These are phyloP conservation scores for Megaustenia siamemsis DNA, from an alignment of 2,888 invertebrate genomes.

Conservation along the genomic window DNA sequence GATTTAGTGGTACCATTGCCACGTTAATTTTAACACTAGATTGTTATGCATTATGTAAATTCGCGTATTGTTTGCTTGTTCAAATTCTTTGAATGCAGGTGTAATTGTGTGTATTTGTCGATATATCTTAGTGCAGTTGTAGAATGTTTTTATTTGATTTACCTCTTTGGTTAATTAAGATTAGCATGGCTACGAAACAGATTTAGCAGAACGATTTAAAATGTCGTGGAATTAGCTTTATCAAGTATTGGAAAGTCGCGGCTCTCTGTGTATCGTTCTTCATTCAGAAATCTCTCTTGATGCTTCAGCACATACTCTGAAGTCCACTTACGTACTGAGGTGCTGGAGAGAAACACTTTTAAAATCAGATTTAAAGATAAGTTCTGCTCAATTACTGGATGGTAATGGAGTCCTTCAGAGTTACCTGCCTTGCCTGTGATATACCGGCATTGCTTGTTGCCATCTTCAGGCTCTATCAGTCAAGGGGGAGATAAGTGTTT, in stretches of 20 bases:
- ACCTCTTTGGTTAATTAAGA: background rate
- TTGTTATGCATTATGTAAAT: too few species aligned
- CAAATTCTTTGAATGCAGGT: too few species aligned
- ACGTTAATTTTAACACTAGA: too few species aligned
- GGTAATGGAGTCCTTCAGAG: background rate
- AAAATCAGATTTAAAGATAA: background rate
- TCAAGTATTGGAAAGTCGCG: background rate
- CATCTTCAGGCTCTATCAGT: background rate
- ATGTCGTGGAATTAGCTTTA: background rate
- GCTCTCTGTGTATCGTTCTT: background rate
- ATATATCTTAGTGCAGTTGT: background rate
- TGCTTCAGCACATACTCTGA: background rate
- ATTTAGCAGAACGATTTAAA: background rate
- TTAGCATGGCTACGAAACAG: background rate
- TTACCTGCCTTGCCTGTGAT: background rate
- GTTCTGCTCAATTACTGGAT: background rate
- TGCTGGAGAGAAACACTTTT: background rate
- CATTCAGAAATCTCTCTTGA: background rate
- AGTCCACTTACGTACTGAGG: background rate
- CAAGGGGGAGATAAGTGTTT: too few species aligned
- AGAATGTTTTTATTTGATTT: background rate
- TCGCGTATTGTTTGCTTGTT: too few species aligned
- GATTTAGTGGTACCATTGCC: too few species aligned
- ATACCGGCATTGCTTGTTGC: background rate
- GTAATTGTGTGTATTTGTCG: too few species aligned